Base-by-base conservation (phyloP, 1,140 invertebrate genomes). In the Platyscapa corneri region DNA sequence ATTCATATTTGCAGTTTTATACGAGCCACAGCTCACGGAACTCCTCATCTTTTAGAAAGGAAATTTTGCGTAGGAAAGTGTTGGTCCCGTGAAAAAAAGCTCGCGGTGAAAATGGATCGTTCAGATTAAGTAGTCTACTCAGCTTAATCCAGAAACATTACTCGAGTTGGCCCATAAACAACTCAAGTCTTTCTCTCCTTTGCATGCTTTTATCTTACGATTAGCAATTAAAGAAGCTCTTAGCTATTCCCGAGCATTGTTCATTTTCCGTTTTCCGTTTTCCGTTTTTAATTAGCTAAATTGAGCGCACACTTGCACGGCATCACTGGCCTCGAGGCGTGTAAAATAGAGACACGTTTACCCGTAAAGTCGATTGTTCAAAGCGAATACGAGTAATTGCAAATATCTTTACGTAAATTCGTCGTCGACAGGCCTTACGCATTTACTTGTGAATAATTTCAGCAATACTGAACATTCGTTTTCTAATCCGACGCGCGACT, bases 101-200 rank as follows among this genome's bases (percentile, higher is more conserved):
- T 32, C 27, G 30, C 42, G 2, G 12, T 74, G 32, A 42, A 74
- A 82, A 72, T 82, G 49, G 49, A 82, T 82, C 6, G 67, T 75
- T 27, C 81, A 49, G 82, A 80, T 83, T 86, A 86, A 86, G 81
- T 78, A 85, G 85, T 89, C 83, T 82, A 75, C 53, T 83, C 75
- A 70, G 39, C 39, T 78, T 87, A 89, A 89, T 84, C 83, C 82
- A 86, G 81, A 86, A 85, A 76, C 70, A 87, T 83, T 86, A 86
- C 74, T 34, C 53, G 42, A 30, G 23, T 83, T 23, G 32, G 3
- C 49, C 77, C 78, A 76, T 86, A 85, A 89, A 88, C 70, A 75
- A 74, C 53, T 87, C 67, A 42, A 64, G 84, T 70, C 83, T 85
- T 84, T 84, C 79, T 34, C 12, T 42, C 39, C 27, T 42, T 20